Evolutionary conservation across 2,113 vertebrate species (phyloP), one percentile per base, ranked within the genome.

Genomic region (Balaenoptera acutorostrata): DNA sequence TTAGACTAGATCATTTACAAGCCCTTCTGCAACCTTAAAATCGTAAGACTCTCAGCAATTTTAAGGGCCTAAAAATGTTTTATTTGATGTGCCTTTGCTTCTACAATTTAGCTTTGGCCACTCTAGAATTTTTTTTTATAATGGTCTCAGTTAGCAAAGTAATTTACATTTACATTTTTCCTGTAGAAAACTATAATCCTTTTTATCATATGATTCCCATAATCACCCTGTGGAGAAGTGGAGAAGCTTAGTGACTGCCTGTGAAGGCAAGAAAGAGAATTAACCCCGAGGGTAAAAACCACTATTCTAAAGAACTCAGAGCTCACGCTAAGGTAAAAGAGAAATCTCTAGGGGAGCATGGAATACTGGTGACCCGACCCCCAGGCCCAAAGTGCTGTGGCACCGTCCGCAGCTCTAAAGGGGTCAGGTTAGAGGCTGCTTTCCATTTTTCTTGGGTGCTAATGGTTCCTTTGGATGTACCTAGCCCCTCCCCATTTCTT

Each of bases 171-270:
- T 86, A 29, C 5, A 82, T 52, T 93, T 96, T 94, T 77, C 66
- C 85, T 94, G 74, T 55, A 39, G 71, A 93, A 95, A 97, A 88
- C 61, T n/a, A 31, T n/a, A 92, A 92, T 72, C 10, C 85, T 94
- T 91, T 93, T 96, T 75, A 72, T 72, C 9, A 1, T 69, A 86
- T 88, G 52, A 78, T 59, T 85, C 57, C 55, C 61, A 94, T 83
- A 90, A 90, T 93, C 13, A 84, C 27, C 66, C 61, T 39, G 36
- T 77, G 66, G 55, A 85, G 71, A 72, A 85, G 18, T 3, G 17
- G 74, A 82, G 81, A 90, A 41, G 55, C 17, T 46, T 12, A 33
- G 14, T n/a, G 29, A 88, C 33, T 61, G 9, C 20, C 59, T 88
- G 59, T 33, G 52, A 91, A 95, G 55, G 17, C 52, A 90, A 29